A percentile compares a stretch with the other conserved stretches of the same genome.
Conservation (phyloP, 2,888 invertebrate genomes). For the Alviniconcha strummeri region DNA sequence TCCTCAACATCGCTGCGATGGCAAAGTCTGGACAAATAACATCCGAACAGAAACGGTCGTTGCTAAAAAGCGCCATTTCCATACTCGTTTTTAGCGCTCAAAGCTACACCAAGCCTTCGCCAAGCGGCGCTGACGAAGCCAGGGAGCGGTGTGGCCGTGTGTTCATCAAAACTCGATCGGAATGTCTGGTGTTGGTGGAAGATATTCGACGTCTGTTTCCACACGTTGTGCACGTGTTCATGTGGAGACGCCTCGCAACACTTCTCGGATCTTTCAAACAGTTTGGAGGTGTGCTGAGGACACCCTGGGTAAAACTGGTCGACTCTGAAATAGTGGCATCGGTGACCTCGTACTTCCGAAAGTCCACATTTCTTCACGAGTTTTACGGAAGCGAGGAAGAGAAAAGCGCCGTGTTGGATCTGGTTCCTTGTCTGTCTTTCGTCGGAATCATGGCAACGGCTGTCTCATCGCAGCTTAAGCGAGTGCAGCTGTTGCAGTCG, state of each 20-base stretch:
- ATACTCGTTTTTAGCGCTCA: constrained; percentile 41
- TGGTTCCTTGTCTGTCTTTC: neutral
- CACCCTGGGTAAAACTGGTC: constrained; percentile 35
- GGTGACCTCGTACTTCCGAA: constrained; percentile 3
- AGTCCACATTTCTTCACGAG: neutral
- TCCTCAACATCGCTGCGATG: constrained; percentile 42
- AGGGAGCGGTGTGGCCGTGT: constrained; percentile 34
- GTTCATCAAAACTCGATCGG: constrained; percentile 45
- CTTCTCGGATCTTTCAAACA: constrained; percentile 45
- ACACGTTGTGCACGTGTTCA: constrained; percentile 41
- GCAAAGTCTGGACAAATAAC: constrained; percentile 18
- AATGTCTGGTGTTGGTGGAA: constrained; percentile 36
- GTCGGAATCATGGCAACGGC: neutral
- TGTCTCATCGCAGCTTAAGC: neutral
- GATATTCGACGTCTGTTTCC: constrained; percentile 41
- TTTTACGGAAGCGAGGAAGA: neutral
- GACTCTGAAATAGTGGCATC: constrained; percentile 38
- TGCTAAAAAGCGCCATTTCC: constrained; percentile 38
- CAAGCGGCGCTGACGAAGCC: neutral
- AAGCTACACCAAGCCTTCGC: neutral
- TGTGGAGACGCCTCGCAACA: constrained; percentile 47
- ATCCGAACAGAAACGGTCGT: constrained; percentile 29
- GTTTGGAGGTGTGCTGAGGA: constrained; percentile 36
- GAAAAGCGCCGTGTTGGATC: neutral
- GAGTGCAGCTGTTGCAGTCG: neutral